Conservation (phyloP, 1,140 invertebrate species). For the Amphibalanus amphitrite region DNA sequence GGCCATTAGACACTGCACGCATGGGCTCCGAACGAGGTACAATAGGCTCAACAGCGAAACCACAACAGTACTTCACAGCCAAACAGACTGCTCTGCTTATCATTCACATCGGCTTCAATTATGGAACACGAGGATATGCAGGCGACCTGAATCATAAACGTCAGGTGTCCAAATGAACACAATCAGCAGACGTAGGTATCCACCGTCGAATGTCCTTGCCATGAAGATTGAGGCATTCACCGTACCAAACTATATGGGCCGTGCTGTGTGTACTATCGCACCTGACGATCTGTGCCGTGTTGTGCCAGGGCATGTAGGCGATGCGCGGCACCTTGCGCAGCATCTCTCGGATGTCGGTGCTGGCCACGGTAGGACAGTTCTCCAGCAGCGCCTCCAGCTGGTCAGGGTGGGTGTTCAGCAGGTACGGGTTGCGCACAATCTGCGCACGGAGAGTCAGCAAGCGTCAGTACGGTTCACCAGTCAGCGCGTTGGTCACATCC, state of each 20-base stretch:
- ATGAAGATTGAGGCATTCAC: too few species aligned
- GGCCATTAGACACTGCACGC: not conserved
- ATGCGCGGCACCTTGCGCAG: not conserved
- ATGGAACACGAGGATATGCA: too few species aligned
- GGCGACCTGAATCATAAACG: too few species aligned
- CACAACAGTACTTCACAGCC: too few species aligned
- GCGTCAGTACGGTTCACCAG: too few species aligned
- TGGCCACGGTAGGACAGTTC: not conserved
- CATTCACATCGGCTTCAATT: too few species aligned
- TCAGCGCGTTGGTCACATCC: too few species aligned
- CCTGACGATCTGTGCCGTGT: not conserved
- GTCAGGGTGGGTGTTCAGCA: not conserved
- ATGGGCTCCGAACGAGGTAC: too few species aligned
- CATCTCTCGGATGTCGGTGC: not conserved
- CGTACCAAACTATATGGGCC: not conserved
- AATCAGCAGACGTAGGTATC: not conserved
- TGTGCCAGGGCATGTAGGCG: slow-evolving; percentile 1
- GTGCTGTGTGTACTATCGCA: not conserved
- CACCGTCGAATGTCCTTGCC: too few species aligned
- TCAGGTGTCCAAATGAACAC: not conserved
- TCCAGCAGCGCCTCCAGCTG: not conserved
- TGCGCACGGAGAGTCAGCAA: too few species aligned
- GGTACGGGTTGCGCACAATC: not conserved
- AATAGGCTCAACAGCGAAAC: too few species aligned
- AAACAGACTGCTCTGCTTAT: too few species aligned